Base-by-base conservation (phyloP, 2,113 vertebrate species). In the Corythoichthys haematopterus region DNA sequence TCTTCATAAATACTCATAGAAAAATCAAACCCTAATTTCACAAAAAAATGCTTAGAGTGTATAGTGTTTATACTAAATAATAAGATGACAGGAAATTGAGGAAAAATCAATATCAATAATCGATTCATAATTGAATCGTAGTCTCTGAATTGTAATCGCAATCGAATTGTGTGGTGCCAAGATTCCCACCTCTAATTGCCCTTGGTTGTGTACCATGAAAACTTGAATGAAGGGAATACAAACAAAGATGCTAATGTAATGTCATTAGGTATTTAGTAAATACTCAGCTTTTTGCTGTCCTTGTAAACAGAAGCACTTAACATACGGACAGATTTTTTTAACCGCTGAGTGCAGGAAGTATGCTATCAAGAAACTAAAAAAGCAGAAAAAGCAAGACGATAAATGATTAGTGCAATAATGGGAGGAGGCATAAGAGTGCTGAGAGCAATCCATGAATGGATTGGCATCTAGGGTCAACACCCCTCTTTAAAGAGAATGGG, bases 401-500 rank as follows among this genome's bases (percentile, higher is more conserved):
- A 74, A 59, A 78, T 75, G 75, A 80, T 74, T 69, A 68, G 78
- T 61, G 76, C 66, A 71, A 80, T 83, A 81, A 81, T 66, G 66
- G 53, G 68, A 66, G 72, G 55, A 16, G 67, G 38, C 65, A 57
- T 68, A 73, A 64, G 36, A 33, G 57, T 40, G 68, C 43, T 0
- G 64, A 68, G 67, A 64, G 74, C 59, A 61, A 79, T 80, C 72
- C 75, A 71, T 64, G 35, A 82, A 74, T 80, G 88, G 82, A 88
- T 83, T 83, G 80, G 85, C 82, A 6, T 2, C 11, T 8, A 79
- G 80, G 85, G 86, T 88, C 88, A 85, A 80, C 65, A 74, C 70
- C 70, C 75, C 83, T 81, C 79, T 84, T 79, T 76, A 81, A 72
- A 87, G 74, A 83, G 87, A 85, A 89, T 86, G 85, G 80, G 84